Base-by-base conservation (phyloP, 2,888 invertebrate genomes). In the Dendrolimus houi region DNA sequence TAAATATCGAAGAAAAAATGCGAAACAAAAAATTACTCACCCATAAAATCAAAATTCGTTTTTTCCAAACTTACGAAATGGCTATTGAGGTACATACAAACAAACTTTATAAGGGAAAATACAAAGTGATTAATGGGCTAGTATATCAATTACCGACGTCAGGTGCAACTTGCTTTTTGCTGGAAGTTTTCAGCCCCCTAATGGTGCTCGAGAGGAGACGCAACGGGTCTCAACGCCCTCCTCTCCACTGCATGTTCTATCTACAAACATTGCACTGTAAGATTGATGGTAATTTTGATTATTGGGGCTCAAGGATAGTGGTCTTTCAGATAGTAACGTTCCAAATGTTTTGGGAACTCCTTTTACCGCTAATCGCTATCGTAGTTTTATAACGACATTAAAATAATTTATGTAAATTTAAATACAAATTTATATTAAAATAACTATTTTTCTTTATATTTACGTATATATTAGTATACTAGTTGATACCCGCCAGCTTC, bases 61-160 rank as follows among this genome's bases (percentile, higher is more conserved):
- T 29, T 29, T 29, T 29, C 29, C 29, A 29, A 29, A 29, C 29
- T 29, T 55, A 52, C 10, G 13, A 40, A 9, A 29, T 40, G 12
- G 52, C 55, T 47, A 47, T 12, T 47, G 47, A 47, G 47, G 47
- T 47, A 10, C 57, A 61, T 56, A 12, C 47, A 62, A 58, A 66
- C 67, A 68, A 72, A 77, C 65, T 74, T 76, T 71, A 65, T 71
- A 74, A 68, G 69, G 72, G 68, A 67, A 74, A 74, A 74, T 75
- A 71, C 71, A 73, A 71, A 70, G 82, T 87, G 86, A 87, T 87
- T 82, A 86, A 85, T 84, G 83, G 74, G 68, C 67, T 75, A 75
- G 79, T 85, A 81, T 83, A 85, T 87, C 86, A 87, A 86, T 87
- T 86, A 85, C 78, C 61, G 73, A 73, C 81, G 86, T 84, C 86